These are phyloP conservation scores for Nematopogon swammerdamellus DNA, from an alignment of 2,888 invertebrate genomes.

Conservation along the genomic window DNA sequence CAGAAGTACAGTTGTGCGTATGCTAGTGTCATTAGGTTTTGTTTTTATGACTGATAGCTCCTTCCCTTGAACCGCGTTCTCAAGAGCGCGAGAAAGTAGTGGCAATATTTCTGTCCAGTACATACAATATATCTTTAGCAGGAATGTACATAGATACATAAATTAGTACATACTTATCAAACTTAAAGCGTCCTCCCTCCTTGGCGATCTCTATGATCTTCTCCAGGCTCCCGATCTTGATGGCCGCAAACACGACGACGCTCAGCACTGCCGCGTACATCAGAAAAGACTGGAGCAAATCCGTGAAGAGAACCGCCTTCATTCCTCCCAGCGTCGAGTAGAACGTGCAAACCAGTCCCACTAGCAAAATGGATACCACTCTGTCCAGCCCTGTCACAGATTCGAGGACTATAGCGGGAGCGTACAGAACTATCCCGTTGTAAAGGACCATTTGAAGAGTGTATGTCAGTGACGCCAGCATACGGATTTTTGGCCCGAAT, in stretches of 20 bases:
- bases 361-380: constrained; percentile 67
- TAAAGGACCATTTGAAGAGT: constrained; percentile 87
- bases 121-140: no score
- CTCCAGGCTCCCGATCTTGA: constrained; percentile 65
- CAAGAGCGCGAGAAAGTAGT: no score
- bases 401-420: constrained; percentile 87
- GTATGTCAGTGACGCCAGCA: constrained; percentile 80
- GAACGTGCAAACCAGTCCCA: constrained; percentile 78
- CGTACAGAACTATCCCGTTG: constrained; percentile 90
- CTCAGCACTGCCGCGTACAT: constrained; percentile 84
- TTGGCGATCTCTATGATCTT: constrained; percentile 70
- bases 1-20: no score
- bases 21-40: no score
- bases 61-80: no score
- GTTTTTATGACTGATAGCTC: no score
- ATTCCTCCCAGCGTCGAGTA: constrained; percentile 88
- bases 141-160: no score
- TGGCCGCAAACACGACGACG: constrained; percentile 69
- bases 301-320: constrained; percentile 87
- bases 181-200: constrained; percentile 67
- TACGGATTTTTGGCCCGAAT: constrained; percentile 73
- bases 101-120: no score
- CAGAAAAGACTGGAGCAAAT: constrained; percentile 77
- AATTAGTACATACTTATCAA: constrained; percentile 61
- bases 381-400: constrained; percentile 79